These are phyloP conservation scores for Agelastica alni DNA, from an alignment of 2,888 invertebrate species.

Conservation along the genomic window DNA sequence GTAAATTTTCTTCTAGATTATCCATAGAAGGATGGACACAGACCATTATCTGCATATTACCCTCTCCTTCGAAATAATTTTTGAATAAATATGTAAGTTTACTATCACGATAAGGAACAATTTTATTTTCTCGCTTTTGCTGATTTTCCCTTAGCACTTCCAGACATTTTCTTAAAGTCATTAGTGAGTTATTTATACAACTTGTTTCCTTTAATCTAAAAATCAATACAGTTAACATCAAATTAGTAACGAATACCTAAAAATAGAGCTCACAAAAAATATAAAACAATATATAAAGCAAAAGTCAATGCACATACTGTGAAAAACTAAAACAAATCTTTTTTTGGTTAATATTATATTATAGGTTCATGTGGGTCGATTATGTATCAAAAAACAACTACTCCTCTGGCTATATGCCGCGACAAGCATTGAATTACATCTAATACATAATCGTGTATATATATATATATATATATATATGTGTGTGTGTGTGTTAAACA, in stretches of 20 bases:
- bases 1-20: slow-evolving; percentile 92
- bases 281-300: too few relatives aligned
- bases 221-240: not conserved
- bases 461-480: too few relatives aligned
- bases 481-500: too few relatives aligned
- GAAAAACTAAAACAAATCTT: too few relatives aligned
- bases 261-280: too few relatives aligned
- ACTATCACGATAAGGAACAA: slow-evolving; percentile 94
- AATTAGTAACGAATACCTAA: not conserved
- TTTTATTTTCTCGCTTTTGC: slow-evolving; percentile 66
- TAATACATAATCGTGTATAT: too few relatives aligned
- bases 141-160: slow-evolving; percentile 92
- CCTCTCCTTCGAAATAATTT: slow-evolving; percentile 95
- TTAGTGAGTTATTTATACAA: slow-evolving; percentile 96
- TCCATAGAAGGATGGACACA: slow-evolving; percentile 92
- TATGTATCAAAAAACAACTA: too few relatives aligned
- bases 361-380: too few relatives aligned
- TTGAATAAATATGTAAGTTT: slow-evolving; percentile 95
- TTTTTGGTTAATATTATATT: too few relatives aligned
- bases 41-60: slow-evolving; percentile 94
- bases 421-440: too few relatives aligned
- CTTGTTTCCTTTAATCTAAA: slow-evolving; percentile 60
- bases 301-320: too few relatives aligned
- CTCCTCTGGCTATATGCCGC: too few relatives aligned
- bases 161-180: slow-evolving; percentile 90